A percentile compares a stretch with the other conserved stretches of the same genome.
These are phyloP conservation scores for Esox lucius DNA, from an alignment of 2,797 vertebrate species.

Conservation along the genomic window DNA sequence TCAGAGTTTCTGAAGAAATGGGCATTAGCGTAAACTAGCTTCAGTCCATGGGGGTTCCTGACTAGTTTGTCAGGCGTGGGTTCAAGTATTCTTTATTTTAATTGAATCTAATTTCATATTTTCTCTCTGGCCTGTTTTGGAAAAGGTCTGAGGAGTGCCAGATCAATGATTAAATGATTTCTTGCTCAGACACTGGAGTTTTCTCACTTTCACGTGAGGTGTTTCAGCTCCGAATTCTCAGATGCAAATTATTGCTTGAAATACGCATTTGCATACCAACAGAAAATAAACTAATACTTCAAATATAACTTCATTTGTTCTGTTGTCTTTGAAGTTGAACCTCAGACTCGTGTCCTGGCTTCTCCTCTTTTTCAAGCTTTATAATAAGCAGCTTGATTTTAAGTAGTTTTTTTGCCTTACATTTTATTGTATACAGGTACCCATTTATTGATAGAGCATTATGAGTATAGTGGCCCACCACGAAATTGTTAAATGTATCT, in stretches of 20 bases:
- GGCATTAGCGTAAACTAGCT: not conserved
- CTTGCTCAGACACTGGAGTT: conserved; percentile 6
- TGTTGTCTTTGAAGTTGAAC: conserved; percentile 12
- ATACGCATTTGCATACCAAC: conserved; percentile 4
- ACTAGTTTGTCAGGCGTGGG: conserved; percentile 15
- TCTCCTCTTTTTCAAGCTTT: not conserved
- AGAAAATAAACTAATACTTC: conserved; percentile 7
- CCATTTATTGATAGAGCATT: not conserved
- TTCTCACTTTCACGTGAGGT: not conserved
- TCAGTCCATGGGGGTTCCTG: not conserved
- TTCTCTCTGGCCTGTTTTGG: not conserved
- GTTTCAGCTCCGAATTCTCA: not conserved
- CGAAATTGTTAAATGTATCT: not conserved
- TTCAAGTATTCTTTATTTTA: conserved; percentile 7
- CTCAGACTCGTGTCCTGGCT: not conserved
- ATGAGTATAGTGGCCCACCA: not conserved
- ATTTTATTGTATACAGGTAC: not conserved
- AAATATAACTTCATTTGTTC: conserved; percentile 13
- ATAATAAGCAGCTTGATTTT: conserved; percentile 4
- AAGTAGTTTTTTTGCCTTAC: not conserved
- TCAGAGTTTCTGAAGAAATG: conserved; percentile 8
- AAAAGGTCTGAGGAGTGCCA: conserved; percentile 19
- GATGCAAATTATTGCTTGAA: conserved; percentile 5
- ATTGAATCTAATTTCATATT: not conserved
- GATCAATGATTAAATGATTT: not conserved